Evolutionary conservation across 2,797 vertebrate species (phyloP).

Genomic region (Gallirallus australis): DNA sequence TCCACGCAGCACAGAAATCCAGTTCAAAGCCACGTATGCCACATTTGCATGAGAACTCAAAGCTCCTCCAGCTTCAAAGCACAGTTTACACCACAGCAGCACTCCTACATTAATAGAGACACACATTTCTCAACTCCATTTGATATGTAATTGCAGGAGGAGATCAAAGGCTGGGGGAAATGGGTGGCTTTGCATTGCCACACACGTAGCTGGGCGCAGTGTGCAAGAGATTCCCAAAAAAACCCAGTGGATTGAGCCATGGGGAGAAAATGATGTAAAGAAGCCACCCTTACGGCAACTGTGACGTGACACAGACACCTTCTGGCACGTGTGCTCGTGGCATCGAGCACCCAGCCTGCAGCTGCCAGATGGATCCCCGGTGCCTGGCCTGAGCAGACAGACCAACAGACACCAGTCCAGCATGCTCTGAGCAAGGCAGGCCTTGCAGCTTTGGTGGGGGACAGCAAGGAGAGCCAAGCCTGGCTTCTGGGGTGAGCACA

Average conservation of each 20-base stretch:
- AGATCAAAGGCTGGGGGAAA: constrained; percentile 13
- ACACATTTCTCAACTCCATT: background rate
- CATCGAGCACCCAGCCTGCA: accelerated
- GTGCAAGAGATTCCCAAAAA: background rate
- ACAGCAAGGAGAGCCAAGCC: accelerated
- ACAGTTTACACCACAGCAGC: background rate
- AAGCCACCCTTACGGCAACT: background rate
- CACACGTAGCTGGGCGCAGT: background rate
- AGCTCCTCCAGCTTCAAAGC: constrained; percentile 31
- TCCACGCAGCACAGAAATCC: background rate
- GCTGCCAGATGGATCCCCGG: accelerated
- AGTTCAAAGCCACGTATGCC: background rate
- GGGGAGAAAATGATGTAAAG: background rate
- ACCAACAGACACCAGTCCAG: background rate
- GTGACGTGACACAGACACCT: background rate
- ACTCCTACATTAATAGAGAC: background rate
- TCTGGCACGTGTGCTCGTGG: background rate
- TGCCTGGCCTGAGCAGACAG: background rate
- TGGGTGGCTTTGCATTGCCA: background rate
- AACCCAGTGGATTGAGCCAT: background rate
- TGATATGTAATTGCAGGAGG: background rate
- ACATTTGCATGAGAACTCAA: background rate
- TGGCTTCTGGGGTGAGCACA: accelerated
- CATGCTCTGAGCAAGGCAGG: background rate
- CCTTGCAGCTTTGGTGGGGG: background rate